Base-by-base conservation (phyloP, 2,797 vertebrate genomes). In the Hyperoplus immaculatus region DNA sequence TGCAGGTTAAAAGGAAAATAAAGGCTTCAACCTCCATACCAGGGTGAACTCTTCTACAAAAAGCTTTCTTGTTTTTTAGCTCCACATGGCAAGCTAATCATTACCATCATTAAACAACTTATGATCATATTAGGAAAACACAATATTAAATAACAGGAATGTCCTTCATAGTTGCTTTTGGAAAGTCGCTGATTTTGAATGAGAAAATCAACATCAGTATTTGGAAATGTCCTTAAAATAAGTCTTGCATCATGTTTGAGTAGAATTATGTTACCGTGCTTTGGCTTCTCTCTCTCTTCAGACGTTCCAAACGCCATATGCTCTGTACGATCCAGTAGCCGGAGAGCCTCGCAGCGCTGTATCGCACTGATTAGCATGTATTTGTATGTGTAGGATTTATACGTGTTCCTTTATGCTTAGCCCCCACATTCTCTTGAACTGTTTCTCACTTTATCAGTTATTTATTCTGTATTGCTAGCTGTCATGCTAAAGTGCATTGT, bases 381-480 rank as follows among this genome's bases (percentile, higher is more conserved):
- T 86, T 79, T 83, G 55, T 78, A 72, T 53, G 63, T 63, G 71
- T 69, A 57, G 8, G 60, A 43, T 84, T 72, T 84, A 80, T 63
- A 74, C 76, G 81, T 82, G 41, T 82, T 80, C 55, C 59, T 74
- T 88, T 85, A 83, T 84, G 78, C 84, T 45, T 43, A 1, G 51
- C 76, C 41, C 84, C 72, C 75, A 75, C 88, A 45, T 62, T 39
- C 71, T 10, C 72, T 65, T 73, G 15, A 70, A 79, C 66, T 62
- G 50, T 59, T 74, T 78, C 79, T 83, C 77, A 43, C 67, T 46
- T 46, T 65, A 6, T 51, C 8, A 41, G 18, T 16, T 56, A 39
- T 58, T 38, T 54, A 55, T 69, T 75, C 39, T 56, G 41, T 66
- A 47, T 62, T 4, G 11, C 73, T 53, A 15, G 60, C 80, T 70